Evolutionary conservation across 2,797 vertebrate genomes (phyloP), one percentile per base, ranked within the genome.

Genomic region (Catamblyrhynchus diadema): DNA sequence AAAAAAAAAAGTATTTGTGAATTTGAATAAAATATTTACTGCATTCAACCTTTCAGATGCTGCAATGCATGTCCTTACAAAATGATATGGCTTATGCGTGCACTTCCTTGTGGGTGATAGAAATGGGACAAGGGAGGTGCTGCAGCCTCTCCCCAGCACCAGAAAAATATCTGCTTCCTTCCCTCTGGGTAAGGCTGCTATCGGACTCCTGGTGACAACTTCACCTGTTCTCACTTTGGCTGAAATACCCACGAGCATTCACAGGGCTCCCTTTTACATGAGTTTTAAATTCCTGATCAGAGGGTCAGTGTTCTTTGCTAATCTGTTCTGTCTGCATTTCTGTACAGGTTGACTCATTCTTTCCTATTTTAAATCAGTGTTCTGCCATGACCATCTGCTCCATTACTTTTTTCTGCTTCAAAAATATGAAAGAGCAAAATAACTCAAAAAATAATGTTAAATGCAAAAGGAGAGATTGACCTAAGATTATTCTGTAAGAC

Each of bases 181-280:
- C 13, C 39, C 35, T 67, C 23, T 0, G 0, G 17, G 16, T 35
- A 59, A 8, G 0, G 0, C 50, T 73, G 44, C 30, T 35, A 14
- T 24, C 1, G 0, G 1, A 54, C 30, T 45, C 22, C 27, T 25
- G 14, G 22, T 20, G n/a, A 27, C n/a, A 61, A 57, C 9, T 30
- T 75, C 64, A 62, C 30, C 64, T 69, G 16, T 41, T 79, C 62
- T 48, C 56, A 48, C 39, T 75, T 72, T n/a, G 42, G 51, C 70
- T 19, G 5, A 90, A 88, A 79, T 41, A 73, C 4, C 28, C 66
- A 73, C 1, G 7, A 51, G 21, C 25, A 73, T 56, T 72, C 74
- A 72, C n/a, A 70, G 42, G 37, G 9, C 83, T 10, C 33, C 21
- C 12, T 91, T 74, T 75, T 5, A 61, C 2, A 1, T 18, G 57